phyloP scores from a whole-genome alignment of 2,888 invertebrate genomes.

The Drosophila affinis region DNA sequence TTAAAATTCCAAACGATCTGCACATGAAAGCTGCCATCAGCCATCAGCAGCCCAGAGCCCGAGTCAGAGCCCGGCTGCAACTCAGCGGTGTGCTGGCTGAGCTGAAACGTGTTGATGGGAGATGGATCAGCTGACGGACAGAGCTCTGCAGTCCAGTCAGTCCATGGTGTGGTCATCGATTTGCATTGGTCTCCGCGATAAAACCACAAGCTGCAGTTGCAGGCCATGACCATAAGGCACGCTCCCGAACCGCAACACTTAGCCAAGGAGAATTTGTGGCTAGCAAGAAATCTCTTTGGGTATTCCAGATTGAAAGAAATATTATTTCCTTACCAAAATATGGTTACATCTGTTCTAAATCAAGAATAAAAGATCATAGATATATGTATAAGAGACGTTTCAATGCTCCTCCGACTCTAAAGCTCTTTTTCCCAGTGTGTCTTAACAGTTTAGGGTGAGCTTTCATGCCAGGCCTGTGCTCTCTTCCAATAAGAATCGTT shows the following conservation, averaged over 20 bases:
- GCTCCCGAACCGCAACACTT: constrained; percentile 60
- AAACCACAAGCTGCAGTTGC: constrained; percentile 29
- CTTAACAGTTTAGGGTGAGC: neutral
- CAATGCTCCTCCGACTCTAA: neutral
- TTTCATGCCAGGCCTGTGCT: neutral
- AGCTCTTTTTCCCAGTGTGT: neutral
- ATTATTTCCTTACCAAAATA: neutral
- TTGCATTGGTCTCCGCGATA: constrained; percentile 51
- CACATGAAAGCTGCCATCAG: constrained; percentile 56
- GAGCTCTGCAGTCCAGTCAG: constrained; percentile 1
- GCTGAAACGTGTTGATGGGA: constrained; percentile 71
- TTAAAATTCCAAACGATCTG: constrained; percentile 81
- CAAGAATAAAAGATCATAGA: neutral
- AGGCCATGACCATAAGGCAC: constrained; percentile 61
- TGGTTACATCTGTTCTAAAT: neutral
- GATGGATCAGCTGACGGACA: constrained; percentile 62
- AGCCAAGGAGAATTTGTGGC: neutral
- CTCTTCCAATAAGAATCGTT: neutral
- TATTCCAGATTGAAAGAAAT: neutral
- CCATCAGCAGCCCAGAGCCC: neutral
- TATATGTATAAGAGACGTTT: neutral
- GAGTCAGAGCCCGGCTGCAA: constrained; percentile 1
- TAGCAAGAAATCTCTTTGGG: neutral
- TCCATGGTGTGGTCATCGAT: constrained; percentile 55
- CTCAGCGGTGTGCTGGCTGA: constrained; percentile 13